Evolutionary conservation across 2,113 vertebrate genomes (phyloP).

Genomic region (Tragelaphus buxtoni): DNA sequence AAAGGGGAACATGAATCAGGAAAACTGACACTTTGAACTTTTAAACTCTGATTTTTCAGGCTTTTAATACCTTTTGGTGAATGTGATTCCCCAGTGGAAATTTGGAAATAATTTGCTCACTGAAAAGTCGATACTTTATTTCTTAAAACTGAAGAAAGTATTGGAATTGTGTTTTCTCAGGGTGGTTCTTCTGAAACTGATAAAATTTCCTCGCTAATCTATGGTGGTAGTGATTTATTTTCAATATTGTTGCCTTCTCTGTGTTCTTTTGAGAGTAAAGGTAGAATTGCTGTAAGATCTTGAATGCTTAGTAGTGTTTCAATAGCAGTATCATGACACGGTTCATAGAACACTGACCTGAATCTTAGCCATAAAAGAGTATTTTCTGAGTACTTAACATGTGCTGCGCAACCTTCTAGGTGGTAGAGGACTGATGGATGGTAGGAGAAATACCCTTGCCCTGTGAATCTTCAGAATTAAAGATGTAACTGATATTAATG

Average conservation of each 20-base stretch:
- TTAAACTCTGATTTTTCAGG: not conserved
- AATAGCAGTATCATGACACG: not conserved
- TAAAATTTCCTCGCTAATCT: not conserved
- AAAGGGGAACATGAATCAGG: not conserved
- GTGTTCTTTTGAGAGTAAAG: not conserved
- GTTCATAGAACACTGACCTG: not conserved
- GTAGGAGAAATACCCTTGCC: not conserved
- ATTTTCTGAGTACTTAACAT: not conserved
- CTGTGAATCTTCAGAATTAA: not conserved
- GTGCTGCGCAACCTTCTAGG: not conserved
- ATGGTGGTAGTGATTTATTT: not conserved
- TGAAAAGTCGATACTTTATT: not conserved
- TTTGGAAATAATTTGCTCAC: not conserved
- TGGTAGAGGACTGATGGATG: not conserved
- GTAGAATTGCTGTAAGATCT: not conserved
- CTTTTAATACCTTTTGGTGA: not conserved
- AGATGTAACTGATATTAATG: not conserved
- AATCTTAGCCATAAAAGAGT: not conserved
- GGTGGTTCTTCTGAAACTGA: not conserved
- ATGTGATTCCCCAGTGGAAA: not conserved
- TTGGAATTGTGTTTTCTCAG: not conserved
- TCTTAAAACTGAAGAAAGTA: not conserved
- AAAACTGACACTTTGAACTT: not conserved
- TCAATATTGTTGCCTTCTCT: not conserved
- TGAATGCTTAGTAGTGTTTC: not conserved